These are phyloP conservation scores for Caenorhabditis sp. DNA, from an alignment of 2,888 invertebrate genomes.

Conservation along the genomic window DNA sequence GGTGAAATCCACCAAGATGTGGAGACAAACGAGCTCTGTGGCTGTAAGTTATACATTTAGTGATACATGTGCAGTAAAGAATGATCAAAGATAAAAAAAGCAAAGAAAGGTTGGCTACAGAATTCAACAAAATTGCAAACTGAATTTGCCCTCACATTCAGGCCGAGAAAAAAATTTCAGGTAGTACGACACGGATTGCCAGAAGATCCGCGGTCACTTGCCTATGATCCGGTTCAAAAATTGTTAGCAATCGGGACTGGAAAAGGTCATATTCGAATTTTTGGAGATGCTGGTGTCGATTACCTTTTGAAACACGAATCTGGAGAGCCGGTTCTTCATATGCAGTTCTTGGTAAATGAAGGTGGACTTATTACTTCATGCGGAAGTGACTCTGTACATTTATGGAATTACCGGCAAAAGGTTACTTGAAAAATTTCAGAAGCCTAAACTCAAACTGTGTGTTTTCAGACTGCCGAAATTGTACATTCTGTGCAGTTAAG, in stretches of 20 bases:
- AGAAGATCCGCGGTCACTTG: constrained; percentile 95
- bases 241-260: constrained; percentile 95
- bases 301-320: constrained; percentile 91
- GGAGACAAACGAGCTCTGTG: no score
- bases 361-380: constrained; percentile 96
- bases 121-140: no score
- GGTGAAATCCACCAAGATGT: no score
- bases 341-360: constrained; percentile 96
- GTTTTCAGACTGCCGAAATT: constrained; percentile 85
- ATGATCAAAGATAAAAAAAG: no score
- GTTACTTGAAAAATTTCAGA: constrained; percentile 10
- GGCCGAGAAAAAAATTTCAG: constrained; percentile 57
- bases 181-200: constrained; percentile 97
- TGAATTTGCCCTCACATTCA: no score
- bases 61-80: no score
- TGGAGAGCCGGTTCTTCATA: constrained; percentile 90
- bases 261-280: constrained; percentile 66
- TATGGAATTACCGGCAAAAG: constrained; percentile 95
- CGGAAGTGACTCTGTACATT: constrained; percentile 95
- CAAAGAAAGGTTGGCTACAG: no score
- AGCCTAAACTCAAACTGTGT: not conserved
- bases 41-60: no score
- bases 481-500: constrained; percentile 98
- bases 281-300: constrained; percentile 93
- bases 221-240: constrained; percentile 98